Evolutionary conservation across 2,113 vertebrate genomes (phyloP), one percentile per base, ranked within the genome.

Genomic region (Larimichthys polyactis): DNA sequence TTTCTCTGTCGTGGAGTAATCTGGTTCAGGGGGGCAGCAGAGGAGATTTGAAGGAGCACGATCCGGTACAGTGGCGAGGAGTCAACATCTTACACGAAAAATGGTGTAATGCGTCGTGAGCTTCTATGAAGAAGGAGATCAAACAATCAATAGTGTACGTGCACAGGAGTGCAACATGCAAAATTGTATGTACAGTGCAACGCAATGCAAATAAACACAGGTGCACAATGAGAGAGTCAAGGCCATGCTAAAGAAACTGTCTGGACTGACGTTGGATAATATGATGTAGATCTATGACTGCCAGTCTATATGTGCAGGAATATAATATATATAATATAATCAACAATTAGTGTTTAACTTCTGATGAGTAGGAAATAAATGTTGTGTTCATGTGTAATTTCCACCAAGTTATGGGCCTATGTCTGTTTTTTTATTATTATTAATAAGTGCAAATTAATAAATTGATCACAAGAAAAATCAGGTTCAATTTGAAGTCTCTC

Each of bases 1-100:
- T 46, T 68, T 51, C 27, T 60, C 32, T 36, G 29, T 27, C 24
- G 8, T 20, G 12, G 2, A 48, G 62, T 49, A 16, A n/a, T 63
- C 5, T 7, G 69, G 32, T 71, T 96, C 94, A 97, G 79, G 96
- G 97, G 73, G 97, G 98, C 74, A 97, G 90, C 86, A 98, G 95
- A 75, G 97, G 98, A 73, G 97, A 96, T 85, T 98, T 99, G 96
- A 97, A 99, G 91, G 97, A 96, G 94, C 97, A 99, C 94, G 96
- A 97, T 75, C 97, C 97, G 2, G 92, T 95, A 95, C 97, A 99
- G 94, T 98, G 97, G 79, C 97, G 96, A 66, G 97, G 97, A 72
- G 97, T 98, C 94, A 98, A 93, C 97, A 99, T 99, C 93, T 99
- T 98, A 94, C 97, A 99, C 78, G 97, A 98, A 94, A 98, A 99